A percentile compares a stretch with the other conserved stretches of the same genome.
Conservation (phyloP, 2,797 vertebrate species). For the Hirundo rustica region DNA sequence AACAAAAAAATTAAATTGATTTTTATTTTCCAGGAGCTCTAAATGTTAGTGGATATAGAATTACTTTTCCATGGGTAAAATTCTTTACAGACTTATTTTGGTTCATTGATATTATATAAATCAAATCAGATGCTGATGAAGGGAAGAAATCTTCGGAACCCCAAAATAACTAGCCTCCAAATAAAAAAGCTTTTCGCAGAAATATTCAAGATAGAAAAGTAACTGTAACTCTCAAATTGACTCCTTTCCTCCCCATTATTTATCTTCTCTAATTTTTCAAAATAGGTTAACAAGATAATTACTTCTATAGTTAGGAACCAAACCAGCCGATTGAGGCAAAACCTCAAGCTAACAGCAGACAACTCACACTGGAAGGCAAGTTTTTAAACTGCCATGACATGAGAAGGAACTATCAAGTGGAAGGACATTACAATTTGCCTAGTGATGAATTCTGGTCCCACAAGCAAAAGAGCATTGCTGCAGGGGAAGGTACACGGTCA, state of each 20-base stretch:
- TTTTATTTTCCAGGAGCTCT: not conserved
- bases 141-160: not conserved
- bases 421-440: not conserved
- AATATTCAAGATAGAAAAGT: not conserved
- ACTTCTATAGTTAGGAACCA: not conserved
- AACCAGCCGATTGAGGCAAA: not conserved
- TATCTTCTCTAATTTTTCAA: not conserved
- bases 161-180: not conserved
- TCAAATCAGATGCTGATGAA: not conserved
- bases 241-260: not conserved
- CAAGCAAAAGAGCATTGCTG: not conserved
- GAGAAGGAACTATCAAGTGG: not conserved
- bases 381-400: not conserved
- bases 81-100: not conserved
- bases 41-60: not conserved
- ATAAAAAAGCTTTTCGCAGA: not conserved
- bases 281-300: not conserved
- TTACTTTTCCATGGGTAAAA: not conserved
- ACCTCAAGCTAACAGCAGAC: not conserved
- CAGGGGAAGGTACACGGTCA: not conserved
- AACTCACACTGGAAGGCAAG: not conserved
- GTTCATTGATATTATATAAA: not conserved
- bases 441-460: not conserved
- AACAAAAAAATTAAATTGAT: not conserved
- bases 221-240: not conserved